Evolutionary conservation across 53 echinoderm and acorn worm genomes (phyloP), one percentile per base, ranked within the genome.

Genomic region (Luidia sarsii): DNA sequence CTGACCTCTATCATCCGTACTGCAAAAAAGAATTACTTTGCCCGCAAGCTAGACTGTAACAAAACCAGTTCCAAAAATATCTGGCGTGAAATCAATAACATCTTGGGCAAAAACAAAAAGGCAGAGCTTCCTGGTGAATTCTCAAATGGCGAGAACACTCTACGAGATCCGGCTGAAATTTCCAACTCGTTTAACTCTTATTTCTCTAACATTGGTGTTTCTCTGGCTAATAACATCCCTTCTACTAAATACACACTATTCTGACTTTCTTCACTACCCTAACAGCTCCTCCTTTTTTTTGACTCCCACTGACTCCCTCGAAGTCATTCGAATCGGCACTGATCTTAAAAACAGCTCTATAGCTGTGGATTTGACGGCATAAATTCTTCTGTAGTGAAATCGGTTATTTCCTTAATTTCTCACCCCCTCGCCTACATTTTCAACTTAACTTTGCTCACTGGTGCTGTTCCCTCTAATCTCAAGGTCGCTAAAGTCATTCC

Each of bases 341-440:
- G 57, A 11, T 11, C 65, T 64, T n/a, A 33, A 34, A 6, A 33
- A 33, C 27, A 33, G 3, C 36, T 24, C 67, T 39, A 16, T 59
- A 43, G 67, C 39, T 64, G 35, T 20, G 43, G 67, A 3, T 67
- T 43, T 45, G 67, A 67, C 45, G 67, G 43, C 37, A 67, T 67
- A 3, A 16, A 4, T 28, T 67, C 67, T 4, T 43, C 67, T 1
- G 67, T 43, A 1, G 67, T 67, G 5, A 67, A 67, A 39, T 18
- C 67, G 21, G 41, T 39, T 15, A 67, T 67, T 23, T 5, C 41
- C 13, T 67, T 45, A 24, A 67, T 67, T 21, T 67, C 43, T 24
- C 24, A 9, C 11, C 67, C n/a, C 67, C n/a, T 39, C 21, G 67
- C 46, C 39, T 32, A 52, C 22, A 52, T 71, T 25, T 71, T 71